A percentile compares a stretch with the other conserved stretches of the same genome.
Conservation (phyloP, 2,888 invertebrate species). For the Amphiduros pacificus region DNA sequence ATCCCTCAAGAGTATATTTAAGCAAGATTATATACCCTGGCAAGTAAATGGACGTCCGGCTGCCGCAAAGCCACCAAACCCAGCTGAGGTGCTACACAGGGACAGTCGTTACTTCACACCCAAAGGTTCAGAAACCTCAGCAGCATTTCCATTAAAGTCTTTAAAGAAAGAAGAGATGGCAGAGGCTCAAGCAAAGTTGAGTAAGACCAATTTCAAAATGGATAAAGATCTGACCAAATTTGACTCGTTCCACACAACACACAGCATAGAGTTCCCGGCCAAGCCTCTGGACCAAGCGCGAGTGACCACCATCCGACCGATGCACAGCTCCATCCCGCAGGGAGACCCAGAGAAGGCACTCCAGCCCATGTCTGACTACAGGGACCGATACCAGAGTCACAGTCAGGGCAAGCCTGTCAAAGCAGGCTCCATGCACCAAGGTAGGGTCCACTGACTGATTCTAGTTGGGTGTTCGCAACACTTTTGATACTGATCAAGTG, state of each 20-base stretch:
- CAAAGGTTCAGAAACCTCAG: conserved; percentile 43
- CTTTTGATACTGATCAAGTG: too few relatives aligned
- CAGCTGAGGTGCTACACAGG: conserved; percentile 49
- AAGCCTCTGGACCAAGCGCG: too few relatives aligned
- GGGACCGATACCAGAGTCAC: conserved; percentile 43
- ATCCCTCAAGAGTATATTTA: conserved; percentile 44
- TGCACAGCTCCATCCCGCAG: conserved; percentile 43
- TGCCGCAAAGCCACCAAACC: conserved; percentile 40
- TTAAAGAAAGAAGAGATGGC: conserved; percentile 34
- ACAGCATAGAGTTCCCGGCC: conserved; percentile 44
- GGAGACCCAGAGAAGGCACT: conserved; percentile 47
- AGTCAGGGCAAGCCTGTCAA: conserved; percentile 37
- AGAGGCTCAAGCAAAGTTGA: conserved; percentile 36
- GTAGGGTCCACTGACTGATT: conserved; percentile 27
- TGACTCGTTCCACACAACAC: conserved; percentile 45
- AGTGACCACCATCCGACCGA: conserved; percentile 26
- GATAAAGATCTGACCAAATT: conserved; percentile 47
- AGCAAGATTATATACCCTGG: conserved; percentile 46
- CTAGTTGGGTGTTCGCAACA: not conserved
- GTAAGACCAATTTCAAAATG: conserved; percentile 53
- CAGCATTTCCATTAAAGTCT: conserved; percentile 12
- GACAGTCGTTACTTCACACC: conserved; percentile 45
- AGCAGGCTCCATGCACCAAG: conserved; percentile 44
- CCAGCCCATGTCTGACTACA: conserved; percentile 47
- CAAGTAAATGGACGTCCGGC: conserved; percentile 31